Base-by-base conservation (phyloP, 2,888 invertebrate genomes). In the Neoascia interrupta region DNA sequence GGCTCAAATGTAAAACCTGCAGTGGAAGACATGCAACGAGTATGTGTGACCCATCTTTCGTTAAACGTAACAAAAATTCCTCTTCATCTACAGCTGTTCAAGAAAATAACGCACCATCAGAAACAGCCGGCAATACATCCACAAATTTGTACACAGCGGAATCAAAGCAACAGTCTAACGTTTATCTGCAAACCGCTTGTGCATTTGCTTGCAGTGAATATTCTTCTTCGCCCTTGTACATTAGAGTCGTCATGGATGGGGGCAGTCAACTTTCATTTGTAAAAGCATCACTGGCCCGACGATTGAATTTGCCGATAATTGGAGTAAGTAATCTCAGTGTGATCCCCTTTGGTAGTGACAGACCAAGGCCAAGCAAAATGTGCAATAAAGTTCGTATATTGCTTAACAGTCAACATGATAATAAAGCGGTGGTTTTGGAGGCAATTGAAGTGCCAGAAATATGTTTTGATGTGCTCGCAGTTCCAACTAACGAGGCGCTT, bases 181-280 rank as follows among this genome's bases (percentile, higher is more conserved):
- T 53, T 4, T 58, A 36, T 39, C 13, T 68, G 5, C 37, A 68
- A 18, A 51, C 68, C 16, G 56, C 58, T 21, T 34, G 13, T 13
- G 58, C 6, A 51, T 69, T 26, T 28, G 21, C 21, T n/a, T 18
- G 34, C 41, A 1, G 31, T 26, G 19, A 41, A 10, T 13, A 39
- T 53, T 18, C 2, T 8, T 8, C 41, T 6, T 11, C 4, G 11
- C 5, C 41, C 13, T 10, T 54, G 1, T 31, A 31, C n/a, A 37
- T 61, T 19, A 45, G 45, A 13, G 19, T 53, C 2, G 13, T 61
- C 11, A 53, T 70, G 18, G 60, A 70, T 34, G 60, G 68, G 8
- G 49, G 49, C 11, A 58, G 41, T 58, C 54, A 51, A 18, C 34
- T 39, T 11, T 23, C 68, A 3, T 58, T 39, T 31, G 26, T 58